phyloP scores from a whole-genome alignment of 2,797 vertebrate genomes.

The Hyperoplus immaculatus region DNA sequence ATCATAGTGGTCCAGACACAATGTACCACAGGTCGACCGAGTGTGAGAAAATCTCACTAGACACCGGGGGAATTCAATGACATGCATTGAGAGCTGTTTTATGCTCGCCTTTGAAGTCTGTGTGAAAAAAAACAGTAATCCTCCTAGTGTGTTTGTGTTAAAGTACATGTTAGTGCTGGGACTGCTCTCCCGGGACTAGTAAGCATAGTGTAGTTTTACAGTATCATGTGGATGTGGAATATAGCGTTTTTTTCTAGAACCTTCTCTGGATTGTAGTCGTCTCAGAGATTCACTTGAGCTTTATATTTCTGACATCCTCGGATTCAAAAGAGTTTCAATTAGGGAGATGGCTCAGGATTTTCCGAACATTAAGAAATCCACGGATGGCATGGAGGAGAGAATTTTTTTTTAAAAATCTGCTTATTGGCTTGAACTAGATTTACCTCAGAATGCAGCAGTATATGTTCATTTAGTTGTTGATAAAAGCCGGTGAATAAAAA shows the following conservation, averaged over 20 bases:
- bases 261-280: background rate
- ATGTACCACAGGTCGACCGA: constrained; percentile 8
- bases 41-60: constrained; percentile 42
- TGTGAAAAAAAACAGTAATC: constrained; percentile 51
- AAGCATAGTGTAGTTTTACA: background rate
- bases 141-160: constrained; percentile 15
- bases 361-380: constrained; percentile 13
- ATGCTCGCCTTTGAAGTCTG: constrained; percentile 52
- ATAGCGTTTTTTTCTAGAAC: background rate
- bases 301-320: constrained; percentile 35
- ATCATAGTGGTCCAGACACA: background rate
- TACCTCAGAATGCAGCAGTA: background rate
- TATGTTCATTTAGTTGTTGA: background rate
- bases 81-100: constrained; percentile 9
- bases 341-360: constrained; percentile 15
- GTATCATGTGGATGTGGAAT: background rate
- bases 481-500: constrained; percentile 6
- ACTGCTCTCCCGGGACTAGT: background rate
- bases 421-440: background rate
- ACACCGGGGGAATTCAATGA: constrained; percentile 30
- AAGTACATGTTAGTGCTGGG: constrained; percentile 5
- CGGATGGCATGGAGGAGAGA: background rate
- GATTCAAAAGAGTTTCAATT: constrained; percentile 16
- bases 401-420: background rate
- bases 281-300: constrained; percentile 3